Conservation (phyloP, 2,888 invertebrate genomes). For the Drosophila affinis region DNA sequence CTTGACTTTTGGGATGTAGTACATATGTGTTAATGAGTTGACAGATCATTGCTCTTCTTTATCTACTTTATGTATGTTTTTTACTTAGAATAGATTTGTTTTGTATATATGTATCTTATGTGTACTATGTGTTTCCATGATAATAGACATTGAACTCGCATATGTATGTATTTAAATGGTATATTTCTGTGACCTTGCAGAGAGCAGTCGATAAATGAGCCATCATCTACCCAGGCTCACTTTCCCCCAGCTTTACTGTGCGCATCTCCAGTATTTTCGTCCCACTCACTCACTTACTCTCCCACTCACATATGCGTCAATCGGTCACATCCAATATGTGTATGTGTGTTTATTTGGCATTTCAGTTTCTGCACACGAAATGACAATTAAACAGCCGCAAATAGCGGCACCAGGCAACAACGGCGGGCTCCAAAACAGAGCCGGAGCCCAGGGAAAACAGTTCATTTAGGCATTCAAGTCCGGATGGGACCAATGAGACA, state of each 20-base stretch:
- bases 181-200: no score
- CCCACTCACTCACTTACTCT: constrained; percentile 29
- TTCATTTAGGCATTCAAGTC: constrained; percentile 35
- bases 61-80: no score
- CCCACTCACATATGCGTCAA: constrained; percentile 31
- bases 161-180: no score
- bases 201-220: no score
- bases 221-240: no score
- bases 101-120: no score
- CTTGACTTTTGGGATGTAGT: no score
- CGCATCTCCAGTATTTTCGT: constrained; percentile 33
- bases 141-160: no score
- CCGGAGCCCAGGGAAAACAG: constrained; percentile 30
- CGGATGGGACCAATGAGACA: background rate
- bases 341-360: constrained; percentile 55
- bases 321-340: constrained; percentile 12
- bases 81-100: no score
- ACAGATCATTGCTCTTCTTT: no score
- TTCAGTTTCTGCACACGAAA: constrained; percentile 61
- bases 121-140: no score
- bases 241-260: background rate
- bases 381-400: constrained; percentile 67
- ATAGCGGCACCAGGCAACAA: constrained; percentile 23
- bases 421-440: constrained; percentile 5
- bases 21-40: no score